Evolutionary conservation across 2,797 vertebrate genomes (phyloP), one percentile per base, ranked within the genome.

Genomic region (Pampus argenteus): DNA sequence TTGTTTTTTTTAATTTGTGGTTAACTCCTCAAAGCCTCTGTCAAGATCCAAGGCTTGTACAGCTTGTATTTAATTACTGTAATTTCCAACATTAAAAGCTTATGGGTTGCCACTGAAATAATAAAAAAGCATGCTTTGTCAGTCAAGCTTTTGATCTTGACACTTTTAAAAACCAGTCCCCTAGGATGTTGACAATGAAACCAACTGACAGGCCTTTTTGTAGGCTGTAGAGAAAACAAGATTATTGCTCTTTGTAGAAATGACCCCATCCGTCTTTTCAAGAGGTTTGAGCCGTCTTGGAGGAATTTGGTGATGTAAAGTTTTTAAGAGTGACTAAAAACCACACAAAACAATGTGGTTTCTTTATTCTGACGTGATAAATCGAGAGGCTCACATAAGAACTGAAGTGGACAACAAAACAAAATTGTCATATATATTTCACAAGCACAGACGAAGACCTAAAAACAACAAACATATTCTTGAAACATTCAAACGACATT

Each of bases 111-210:
- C 78, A 79, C 72, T 71, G 85, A 82, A 89, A 90, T 88, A 90
- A 90, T 83, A 89, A 87, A 87, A 87, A 90, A 89, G 83, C 79
- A 83, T 92, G 91, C 9, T 74, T 89, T 89, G 86, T 90, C 72
- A 84, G 90, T 92, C 93, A 92, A 84, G 76, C 76, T 89, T 94
- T 96, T 95, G 94, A 95, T 95, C 89, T 95, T 81, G 83, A 93
- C 90, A 91, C 94, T 93, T 93, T 90, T 87, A 92, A 94, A 94
- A 94, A 87, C 84, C 90, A 91, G 91, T 89, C 89, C 86, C 86
- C 86, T 85, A 80, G 84, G 93, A 93, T 92, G 89, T 87, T 88
- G 88, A 91, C 89, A 94, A 91, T 92, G 83, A 86, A 82, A 88
- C 87, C 82, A 84, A 90, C 91, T 91, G 90, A 90, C 92, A 84